Base-by-base conservation (phyloP, 2,113 vertebrate species). In the Gallinago paraguaiae region DNA sequence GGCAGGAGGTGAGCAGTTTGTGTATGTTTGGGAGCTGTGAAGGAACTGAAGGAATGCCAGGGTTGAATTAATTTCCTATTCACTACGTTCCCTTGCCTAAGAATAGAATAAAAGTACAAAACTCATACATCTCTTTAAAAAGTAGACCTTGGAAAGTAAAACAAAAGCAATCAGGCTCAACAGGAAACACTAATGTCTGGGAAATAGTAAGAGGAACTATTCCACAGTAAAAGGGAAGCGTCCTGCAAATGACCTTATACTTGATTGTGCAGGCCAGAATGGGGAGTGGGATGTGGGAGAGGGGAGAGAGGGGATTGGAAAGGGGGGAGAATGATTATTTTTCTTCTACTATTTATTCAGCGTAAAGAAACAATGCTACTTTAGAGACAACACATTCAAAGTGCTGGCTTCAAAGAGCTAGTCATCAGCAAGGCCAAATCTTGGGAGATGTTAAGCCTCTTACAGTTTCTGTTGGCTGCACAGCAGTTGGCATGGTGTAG, bases 61-160 rank as follows among this genome's bases (percentile, higher is more conserved):
- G 10, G 13, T 59, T 77, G 71, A 71, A 77, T 65, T 96, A 72
- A 87, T 91, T 96, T 93, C 68, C 75, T 70, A 78, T 83, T 95
- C 15, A 4, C 24, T 75, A 8, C 5, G 16, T 86, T 83, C 67
- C 41, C 30, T 43, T 64, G 24, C 30, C 82, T 83, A 95, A 95
- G 63, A 96, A 93, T 63, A 93, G 78, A 83, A 82, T 70, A 81
- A 35, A 84, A 90, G 30, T 51, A n/a, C 41, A 90, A 93, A 87
- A 56, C n/a, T 77, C 25, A 37, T n/a, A 70, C 11, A 43, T 31
- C 6, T 88, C 19, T 70, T 59, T 63, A 31, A 88, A 88, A 92
- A 86, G 13, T 2, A 78, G 30, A 33, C 33, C 19, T 86, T 88
- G 69, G 53, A 79, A 84, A 30, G 27, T n/a, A 79, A 81, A 93